Evolutionary conservation across 35 echinoderm and acorn worm genomes (phyloP).

Genomic region (Chiridota heheva): DNA sequence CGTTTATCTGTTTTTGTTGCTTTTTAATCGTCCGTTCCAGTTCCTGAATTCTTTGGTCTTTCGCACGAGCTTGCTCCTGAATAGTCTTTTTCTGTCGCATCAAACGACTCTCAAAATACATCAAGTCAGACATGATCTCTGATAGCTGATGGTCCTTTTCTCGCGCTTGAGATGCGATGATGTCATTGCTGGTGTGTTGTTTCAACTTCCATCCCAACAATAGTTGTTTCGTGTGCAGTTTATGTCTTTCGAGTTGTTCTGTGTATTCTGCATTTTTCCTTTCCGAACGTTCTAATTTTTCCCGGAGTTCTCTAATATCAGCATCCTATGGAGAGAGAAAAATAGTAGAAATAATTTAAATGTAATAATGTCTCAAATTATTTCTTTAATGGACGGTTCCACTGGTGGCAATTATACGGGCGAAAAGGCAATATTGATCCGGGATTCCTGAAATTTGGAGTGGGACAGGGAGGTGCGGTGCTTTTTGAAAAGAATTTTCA

Average conservation of each 20-base stretch:
- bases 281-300: constrained; percentile 45
- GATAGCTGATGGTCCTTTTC: constrained; percentile 76
- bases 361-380: no score
- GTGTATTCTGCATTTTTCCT: constrained; percentile 45
- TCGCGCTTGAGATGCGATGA: constrained; percentile 42
- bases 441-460: no score
- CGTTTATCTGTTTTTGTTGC: constrained; percentile 77
- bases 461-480: no score
- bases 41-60: constrained; percentile 49
- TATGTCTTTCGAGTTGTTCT: constrained; percentile 64
- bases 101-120: constrained; percentile 81
- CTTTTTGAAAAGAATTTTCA: no score
- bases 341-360: not conserved
- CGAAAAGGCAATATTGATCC: no score
- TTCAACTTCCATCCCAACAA: constrained; percentile 66
- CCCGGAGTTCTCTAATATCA: constrained; percentile 52
- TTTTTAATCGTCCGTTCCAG: constrained; percentile 47
- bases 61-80: constrained; percentile 20
- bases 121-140: constrained; percentile 65
- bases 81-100: constrained; percentile 39
- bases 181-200: constrained; percentile 64
- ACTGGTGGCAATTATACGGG: no score
- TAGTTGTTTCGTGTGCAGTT: constrained; percentile 62
- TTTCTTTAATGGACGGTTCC: no score
- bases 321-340: constrained; percentile 34